phyloP scores from a whole-genome alignment of 2,113 vertebrate species.

The Neopipo cinnamomea region DNA sequence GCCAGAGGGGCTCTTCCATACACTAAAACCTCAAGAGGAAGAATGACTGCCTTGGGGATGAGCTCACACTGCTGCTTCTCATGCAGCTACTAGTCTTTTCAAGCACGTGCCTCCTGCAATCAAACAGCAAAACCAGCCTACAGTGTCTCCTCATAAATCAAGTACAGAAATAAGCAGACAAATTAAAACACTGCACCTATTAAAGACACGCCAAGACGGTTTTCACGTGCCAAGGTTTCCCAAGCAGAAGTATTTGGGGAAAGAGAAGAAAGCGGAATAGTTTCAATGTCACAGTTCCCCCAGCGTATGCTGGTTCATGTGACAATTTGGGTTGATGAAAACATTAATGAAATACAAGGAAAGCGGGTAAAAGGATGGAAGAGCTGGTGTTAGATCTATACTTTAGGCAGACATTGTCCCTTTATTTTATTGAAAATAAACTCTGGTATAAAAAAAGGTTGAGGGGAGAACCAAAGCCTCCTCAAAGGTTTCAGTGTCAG shows the following conservation, averaged over 20 bases:
- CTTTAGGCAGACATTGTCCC: not conserved
- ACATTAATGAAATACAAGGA: not conserved
- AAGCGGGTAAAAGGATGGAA: not conserved
- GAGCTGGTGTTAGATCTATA: not conserved
- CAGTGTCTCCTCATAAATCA: not conserved
- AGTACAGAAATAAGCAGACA: not conserved
- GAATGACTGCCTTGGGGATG: not conserved
- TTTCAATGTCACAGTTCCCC: not conserved
- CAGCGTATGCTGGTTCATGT: not conserved
- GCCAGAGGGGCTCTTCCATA: not conserved
- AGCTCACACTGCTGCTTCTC: not conserved
- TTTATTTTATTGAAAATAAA: not conserved
- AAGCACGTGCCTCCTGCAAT: not conserved
- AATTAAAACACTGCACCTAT: not conserved
- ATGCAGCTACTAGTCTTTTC: not conserved
- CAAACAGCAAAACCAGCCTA: not conserved
- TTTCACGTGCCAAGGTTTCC: fast-evolving
- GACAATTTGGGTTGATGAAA: not conserved
- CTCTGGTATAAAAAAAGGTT: not conserved
- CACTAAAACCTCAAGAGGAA: not conserved
- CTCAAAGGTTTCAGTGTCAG: not conserved
- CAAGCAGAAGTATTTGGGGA: not conserved
- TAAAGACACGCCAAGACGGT: not conserved
- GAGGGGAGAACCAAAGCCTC: not conserved
- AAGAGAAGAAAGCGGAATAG: not conserved